Evolutionary conservation across 1,140 invertebrate species (phyloP).

Genomic region (Trichonephila inaurata): DNA sequence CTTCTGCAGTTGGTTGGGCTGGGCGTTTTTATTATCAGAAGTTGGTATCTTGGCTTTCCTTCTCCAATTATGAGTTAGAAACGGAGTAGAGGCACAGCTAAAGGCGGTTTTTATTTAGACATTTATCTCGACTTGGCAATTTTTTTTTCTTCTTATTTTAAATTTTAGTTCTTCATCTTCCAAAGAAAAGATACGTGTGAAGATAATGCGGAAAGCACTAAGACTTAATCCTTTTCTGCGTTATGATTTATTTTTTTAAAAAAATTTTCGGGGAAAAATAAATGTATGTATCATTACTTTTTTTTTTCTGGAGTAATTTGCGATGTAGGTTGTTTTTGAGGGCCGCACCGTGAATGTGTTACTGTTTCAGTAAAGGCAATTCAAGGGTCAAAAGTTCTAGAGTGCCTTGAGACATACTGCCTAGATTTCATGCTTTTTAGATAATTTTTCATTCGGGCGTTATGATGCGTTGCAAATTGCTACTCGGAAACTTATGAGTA

Average conservation of each 20-base stretch:
- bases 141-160: slow-evolving; percentile 52
- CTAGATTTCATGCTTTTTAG: not conserved
- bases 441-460: slow-evolving; percentile 9
- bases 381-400: slow-evolving; percentile 19
- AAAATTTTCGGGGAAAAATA: not conserved
- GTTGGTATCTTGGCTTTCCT: slow-evolving; percentile 58
- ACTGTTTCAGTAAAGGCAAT: slow-evolving; percentile 27
- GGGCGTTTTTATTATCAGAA: slow-evolving; percentile 72
- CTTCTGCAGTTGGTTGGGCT: slow-evolving; percentile 70
- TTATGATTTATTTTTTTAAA: not conserved
- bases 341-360: slow-evolving; percentile 6
- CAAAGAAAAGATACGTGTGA: slow-evolving; percentile 38
- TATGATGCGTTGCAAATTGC: not conserved
- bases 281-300: not conserved
- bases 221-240: not conserved
- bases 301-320: not conserved
- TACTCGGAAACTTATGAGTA: not conserved
- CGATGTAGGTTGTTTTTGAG: slow-evolving; percentile 46
- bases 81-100: slow-evolving; percentile 32
- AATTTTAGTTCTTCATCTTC: slow-evolving; percentile 32
- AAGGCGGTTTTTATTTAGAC: slow-evolving; percentile 75
- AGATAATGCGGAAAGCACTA: slow-evolving; percentile 7
- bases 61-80: slow-evolving; percentile 37
- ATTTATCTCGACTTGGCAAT: slow-evolving; percentile 63
- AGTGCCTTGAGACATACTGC: slow-evolving; percentile 10